Evolutionary conservation across 2,113 vertebrate species (phyloP).

Genomic region (Zootoca vivipara): DNA sequence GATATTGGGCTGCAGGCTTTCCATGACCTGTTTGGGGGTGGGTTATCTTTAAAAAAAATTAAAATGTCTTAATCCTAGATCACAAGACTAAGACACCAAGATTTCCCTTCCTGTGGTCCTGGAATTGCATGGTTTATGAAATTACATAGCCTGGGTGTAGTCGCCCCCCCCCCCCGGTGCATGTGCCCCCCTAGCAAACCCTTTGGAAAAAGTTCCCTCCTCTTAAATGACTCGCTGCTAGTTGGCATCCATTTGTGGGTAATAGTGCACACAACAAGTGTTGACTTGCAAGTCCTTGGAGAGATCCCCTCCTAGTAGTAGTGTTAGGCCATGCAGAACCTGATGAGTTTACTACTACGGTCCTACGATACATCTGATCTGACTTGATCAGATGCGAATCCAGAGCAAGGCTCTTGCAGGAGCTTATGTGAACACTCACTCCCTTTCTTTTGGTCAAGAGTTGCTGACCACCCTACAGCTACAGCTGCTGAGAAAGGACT

Average conservation of each 20-base stretch:
- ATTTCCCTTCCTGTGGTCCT: background rate
- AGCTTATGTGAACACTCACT: background rate
- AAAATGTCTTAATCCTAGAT: background rate
- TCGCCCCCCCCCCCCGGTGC: no score
- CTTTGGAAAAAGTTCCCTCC: conserved; percentile 12
- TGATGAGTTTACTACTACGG: background rate
- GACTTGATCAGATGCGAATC: background rate
- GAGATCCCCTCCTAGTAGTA: background rate
- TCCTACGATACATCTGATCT: background rate
- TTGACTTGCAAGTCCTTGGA: background rate
- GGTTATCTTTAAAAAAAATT: background rate
- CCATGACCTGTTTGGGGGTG: background rate
- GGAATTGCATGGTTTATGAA: background rate
- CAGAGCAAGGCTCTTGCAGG: background rate
- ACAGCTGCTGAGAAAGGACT: background rate
- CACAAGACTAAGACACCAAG: background rate
- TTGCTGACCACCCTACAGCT: background rate
- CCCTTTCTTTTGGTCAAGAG: conserved; percentile 41
- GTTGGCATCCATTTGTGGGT: background rate
- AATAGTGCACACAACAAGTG: background rate
- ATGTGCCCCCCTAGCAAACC: background rate
- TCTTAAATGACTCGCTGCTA: conserved; percentile 19
- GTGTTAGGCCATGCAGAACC: background rate
- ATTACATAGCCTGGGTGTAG: background rate
- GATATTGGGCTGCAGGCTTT: background rate